A percentile compares a stretch with the other conserved stretches of the same genome.
Evolutionary conservation across 1,140 invertebrate genomes (phyloP).

Genomic region (Lutraria rhynchaena): DNA sequence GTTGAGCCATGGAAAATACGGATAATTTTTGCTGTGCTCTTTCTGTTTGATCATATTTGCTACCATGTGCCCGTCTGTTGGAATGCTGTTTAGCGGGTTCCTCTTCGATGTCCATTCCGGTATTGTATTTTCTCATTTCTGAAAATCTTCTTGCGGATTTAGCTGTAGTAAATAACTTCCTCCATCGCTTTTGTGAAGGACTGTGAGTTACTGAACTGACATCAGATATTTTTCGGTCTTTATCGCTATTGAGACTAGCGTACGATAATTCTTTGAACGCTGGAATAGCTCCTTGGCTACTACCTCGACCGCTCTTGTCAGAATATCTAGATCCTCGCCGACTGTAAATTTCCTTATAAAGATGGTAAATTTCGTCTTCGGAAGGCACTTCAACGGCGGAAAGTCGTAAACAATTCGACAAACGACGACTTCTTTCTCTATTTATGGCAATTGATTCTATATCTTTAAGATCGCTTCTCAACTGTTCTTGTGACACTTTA

Average conservation of each 20-base stretch:
- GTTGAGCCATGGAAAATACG: neutral
- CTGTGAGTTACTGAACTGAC: neutral
- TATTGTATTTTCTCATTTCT: neutral
- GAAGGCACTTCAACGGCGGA: neutral
- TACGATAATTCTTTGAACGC: neutral
- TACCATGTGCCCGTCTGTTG: neutral
- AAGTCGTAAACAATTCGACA: constrained; percentile 9
- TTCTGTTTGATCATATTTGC: neutral
- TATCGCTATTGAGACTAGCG: no score
- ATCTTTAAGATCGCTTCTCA: neutral
- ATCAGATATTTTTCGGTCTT: neutral
- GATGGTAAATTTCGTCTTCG: constrained; percentile 38
- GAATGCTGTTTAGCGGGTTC: neutral
- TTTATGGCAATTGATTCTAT: neutral
- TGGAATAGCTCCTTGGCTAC: neutral
- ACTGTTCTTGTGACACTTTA: neutral
- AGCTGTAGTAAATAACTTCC: constrained; percentile 25
- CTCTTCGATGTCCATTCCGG: neutral
- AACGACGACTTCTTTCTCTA: neutral
- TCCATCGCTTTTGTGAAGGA: constrained; percentile 27
- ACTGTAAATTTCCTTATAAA: constrained; percentile 11
- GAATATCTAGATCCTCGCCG: neutral
- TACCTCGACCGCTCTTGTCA: neutral
- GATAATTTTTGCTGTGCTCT: neutral
- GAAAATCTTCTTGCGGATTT: constrained; percentile 14